Conservation (phyloP, 2,888 invertebrate species). For the Papilio elwesi region DNA sequence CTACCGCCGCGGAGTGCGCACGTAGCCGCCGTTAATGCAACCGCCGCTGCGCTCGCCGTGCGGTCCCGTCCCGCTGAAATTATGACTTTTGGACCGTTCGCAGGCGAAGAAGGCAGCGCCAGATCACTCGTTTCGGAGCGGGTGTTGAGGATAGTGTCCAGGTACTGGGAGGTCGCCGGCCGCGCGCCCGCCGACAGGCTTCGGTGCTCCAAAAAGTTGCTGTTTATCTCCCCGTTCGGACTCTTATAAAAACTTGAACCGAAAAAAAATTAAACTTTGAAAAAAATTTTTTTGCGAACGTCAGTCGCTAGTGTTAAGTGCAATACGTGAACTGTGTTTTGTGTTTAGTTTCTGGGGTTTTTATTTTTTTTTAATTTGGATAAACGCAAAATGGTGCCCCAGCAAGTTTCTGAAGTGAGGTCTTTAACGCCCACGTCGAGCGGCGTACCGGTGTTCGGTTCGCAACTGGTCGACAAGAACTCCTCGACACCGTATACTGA, state of each 20-base stretch:
- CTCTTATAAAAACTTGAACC: slow-evolving; percentile 65
- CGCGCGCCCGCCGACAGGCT: slow-evolving; percentile 75
- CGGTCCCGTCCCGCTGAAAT: slow-evolving; percentile 79
- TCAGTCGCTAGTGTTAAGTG: slow-evolving; percentile 71
- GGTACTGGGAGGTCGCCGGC: slow-evolving; percentile 79
- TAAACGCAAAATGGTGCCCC: slow-evolving; percentile 88
- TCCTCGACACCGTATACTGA: slow-evolving; percentile 98
- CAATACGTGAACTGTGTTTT: slow-evolving; percentile 79
- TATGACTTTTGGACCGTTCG: slow-evolving; percentile 83
- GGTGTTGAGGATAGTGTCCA: slow-evolving; percentile 81
- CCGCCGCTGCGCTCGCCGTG: slow-evolving; percentile 77
- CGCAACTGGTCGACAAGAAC: slow-evolving; percentile 94
- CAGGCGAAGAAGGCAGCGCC: slow-evolving; percentile 76
- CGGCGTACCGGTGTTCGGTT: slow-evolving; percentile 92
- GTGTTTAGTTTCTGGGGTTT: slow-evolving; percentile 43
- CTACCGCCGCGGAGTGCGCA: slow-evolving; percentile 76
- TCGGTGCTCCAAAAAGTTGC: slow-evolving; percentile 68
- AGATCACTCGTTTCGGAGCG: slow-evolving; percentile 76
- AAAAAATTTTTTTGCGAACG: slow-evolving; percentile 60
- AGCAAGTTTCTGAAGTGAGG: slow-evolving; percentile 86
- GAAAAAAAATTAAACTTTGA: slow-evolving; percentile 43
- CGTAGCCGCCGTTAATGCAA: slow-evolving; percentile 78
- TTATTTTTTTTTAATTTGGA: slow-evolving; percentile 51
- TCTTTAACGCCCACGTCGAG: slow-evolving; percentile 85
- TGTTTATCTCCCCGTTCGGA: slow-evolving; percentile 66